phyloP scores from a whole-genome alignment of 1,140 invertebrate genomes.

The Drosophila gunungcola region DNA sequence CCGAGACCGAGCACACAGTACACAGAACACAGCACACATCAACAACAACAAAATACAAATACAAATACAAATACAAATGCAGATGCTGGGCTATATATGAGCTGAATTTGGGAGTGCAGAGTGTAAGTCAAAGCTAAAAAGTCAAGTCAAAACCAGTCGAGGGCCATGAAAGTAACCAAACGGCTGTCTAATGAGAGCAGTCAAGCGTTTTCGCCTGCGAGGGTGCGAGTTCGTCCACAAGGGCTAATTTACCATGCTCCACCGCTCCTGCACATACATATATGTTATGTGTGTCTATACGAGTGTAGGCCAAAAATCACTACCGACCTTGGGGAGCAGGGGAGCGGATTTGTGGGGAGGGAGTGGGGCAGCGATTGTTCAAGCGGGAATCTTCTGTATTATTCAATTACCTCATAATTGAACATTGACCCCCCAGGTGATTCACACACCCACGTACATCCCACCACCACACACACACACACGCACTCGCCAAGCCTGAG shows the following conservation, averaged over 20 bases:
- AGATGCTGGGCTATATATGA: conserved; percentile 22
- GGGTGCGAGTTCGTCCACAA: conserved; percentile 1
- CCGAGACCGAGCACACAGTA: conserved; percentile 29
- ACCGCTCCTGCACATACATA: background rate
- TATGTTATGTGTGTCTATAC: background rate
- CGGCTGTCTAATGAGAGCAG: conserved; percentile 70
- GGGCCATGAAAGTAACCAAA: conserved; percentile 67
- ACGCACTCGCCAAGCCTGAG: background rate
- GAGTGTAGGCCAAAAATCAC: background rate
- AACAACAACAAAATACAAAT: background rate
- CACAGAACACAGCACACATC: background rate
- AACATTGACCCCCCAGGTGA: conserved; percentile 4
- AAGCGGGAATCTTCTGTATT: background rate
- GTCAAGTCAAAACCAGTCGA: conserved; percentile 63
- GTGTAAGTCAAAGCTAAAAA: conserved; percentile 63
- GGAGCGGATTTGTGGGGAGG: background rate
- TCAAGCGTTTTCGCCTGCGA: conserved; percentile 34
- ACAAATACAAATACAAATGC: conserved; percentile 12
- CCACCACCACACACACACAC: background rate
- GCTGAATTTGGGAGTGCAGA: conserved; percentile 60
- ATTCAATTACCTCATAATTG: conserved; percentile 26
- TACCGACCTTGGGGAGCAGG: no score
- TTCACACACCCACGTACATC: background rate
- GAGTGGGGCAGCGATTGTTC: background rate
- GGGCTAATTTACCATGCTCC: conserved; percentile 60